Percentiles rank a stretch among this genome's conserved stretches.
phyloP scores from a whole-genome alignment of 2,797 vertebrate genomes.

The Pangasius krempfi region DNA sequence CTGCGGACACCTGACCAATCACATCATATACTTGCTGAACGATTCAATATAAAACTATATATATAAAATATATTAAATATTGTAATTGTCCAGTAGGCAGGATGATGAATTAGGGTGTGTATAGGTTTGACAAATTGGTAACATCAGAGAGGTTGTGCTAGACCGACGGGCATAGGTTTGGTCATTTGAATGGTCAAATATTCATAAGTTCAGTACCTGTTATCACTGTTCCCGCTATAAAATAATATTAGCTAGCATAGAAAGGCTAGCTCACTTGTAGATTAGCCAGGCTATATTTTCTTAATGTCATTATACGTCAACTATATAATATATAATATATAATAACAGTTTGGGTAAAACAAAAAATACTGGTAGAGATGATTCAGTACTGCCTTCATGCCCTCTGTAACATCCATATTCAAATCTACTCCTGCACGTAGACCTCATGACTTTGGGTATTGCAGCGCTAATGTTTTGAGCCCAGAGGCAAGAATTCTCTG shows the following conservation, averaged over 20 bases:
- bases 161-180: neutral
- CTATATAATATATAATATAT: no score
- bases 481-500: slow-evolving; percentile 67
- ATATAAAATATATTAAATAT: neutral
- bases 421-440: slow-evolving; percentile 25
- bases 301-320: neutral
- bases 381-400: neutral
- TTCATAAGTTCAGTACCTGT: neutral
- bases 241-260: neutral
- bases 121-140: neutral
- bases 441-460: slow-evolving; percentile 75
- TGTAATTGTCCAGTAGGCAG: neutral
- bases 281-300: neutral
- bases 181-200: neutral
- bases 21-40: no score
- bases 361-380: neutral
- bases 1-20: neutral
- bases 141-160: neutral
- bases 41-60: no score
- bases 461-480: slow-evolving; percentile 66
- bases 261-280: neutral
- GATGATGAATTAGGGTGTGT: neutral
- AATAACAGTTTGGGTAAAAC: neutral
- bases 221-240: neutral
- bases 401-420: neutral